A percentile compares a stretch with the other conserved stretches of the same genome.
These are phyloP conservation scores for Epinotia demarniana DNA, from an alignment of 2,888 invertebrate genomes.

Conservation along the genomic window DNA sequence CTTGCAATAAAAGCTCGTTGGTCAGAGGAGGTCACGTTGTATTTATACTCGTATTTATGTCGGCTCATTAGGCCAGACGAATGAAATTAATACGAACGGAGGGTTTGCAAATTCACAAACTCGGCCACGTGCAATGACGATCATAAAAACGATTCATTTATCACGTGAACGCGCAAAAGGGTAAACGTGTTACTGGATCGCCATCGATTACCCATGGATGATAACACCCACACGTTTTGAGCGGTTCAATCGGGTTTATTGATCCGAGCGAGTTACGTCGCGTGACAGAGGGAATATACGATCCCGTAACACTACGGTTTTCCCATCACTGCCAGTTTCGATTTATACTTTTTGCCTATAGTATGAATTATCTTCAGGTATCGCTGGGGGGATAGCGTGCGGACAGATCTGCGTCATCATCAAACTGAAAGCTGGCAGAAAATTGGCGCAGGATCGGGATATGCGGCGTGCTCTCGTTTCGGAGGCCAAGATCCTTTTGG, in stretches of 20 bases:
- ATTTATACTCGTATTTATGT: neutral
- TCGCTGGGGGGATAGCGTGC: too few species aligned
- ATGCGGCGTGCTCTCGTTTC: too few species aligned
- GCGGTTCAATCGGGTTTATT: constrained; percentile 38
- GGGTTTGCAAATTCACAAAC: constrained; percentile 11
- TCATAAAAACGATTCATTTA: constrained; percentile 35
- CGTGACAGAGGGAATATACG: constrained; percentile 37
- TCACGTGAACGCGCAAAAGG: constrained; percentile 43
- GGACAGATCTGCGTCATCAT: too few species aligned
- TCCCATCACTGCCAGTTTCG: neutral
- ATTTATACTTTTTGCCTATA: neutral
- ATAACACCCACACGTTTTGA: constrained; percentile 42
- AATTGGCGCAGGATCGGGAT: too few species aligned
- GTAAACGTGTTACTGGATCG: constrained; percentile 39
- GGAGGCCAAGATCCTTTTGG: too few species aligned
- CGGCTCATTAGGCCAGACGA: neutral
- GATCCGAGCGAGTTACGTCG: constrained; percentile 38
- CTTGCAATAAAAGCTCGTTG: too few species aligned
- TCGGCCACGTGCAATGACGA: constrained; percentile 24
- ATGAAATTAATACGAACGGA: constrained; percentile 1
- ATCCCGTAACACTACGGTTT: constrained; percentile 13
- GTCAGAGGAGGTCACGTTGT: too few species aligned
- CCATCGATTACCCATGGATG: constrained; percentile 44
- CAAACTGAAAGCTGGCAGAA: too few species aligned
- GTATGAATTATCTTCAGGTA: too few species aligned